Base-by-base conservation (phyloP, 2,113 vertebrate genomes). In the Macheiramphus alcinus region DNA sequence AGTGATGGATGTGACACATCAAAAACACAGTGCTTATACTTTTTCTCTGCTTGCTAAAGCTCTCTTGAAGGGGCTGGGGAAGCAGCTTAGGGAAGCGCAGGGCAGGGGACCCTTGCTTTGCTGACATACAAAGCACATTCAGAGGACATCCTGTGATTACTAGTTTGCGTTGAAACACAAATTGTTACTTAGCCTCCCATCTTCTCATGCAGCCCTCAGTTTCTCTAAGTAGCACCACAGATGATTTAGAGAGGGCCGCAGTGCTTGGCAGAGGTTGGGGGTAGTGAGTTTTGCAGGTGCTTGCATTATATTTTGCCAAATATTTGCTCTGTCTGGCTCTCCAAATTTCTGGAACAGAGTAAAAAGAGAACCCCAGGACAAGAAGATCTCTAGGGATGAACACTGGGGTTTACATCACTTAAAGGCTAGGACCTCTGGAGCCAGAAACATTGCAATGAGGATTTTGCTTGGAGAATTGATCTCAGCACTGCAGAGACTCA, bases 1-100 rank as follows among this genome's bases (percentile, higher is more conserved):
- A 29, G 80, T 91, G 93, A 72, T 73, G 93, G 80, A 82, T 78
- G 65, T 89, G 94, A 86, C 78, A 66, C 65, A 50, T 80, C 86
- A 85, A 88, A 95, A 71, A 5, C 91, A 65, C 80, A 22, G 38
- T 9, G 43, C 63, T 45, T 53, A 81, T 52, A 47, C n/a, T 47
- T 78, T 22, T 78, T 29, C 48, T 48, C 36, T 73, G 48, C 81
- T 70, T 38, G 9, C 50, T 70, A 42, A 79, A 55, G 53, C 62
- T 47, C 10, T 4, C 3, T 26, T 3, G 0, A 16, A 70, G 42
- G 42, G 36, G 38, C 50, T 2, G 1, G 34, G 40, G 71, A 56
- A 62, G 40, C 31, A 10, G 36, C 2, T 6, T 8, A 29, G 40
- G 40, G 74, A 84, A 36, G 66, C 1, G 3, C 36, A 68, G 73